Base-by-base conservation (phyloP, 1,140 invertebrate species). In the Chrysomallon squamiferum region DNA sequence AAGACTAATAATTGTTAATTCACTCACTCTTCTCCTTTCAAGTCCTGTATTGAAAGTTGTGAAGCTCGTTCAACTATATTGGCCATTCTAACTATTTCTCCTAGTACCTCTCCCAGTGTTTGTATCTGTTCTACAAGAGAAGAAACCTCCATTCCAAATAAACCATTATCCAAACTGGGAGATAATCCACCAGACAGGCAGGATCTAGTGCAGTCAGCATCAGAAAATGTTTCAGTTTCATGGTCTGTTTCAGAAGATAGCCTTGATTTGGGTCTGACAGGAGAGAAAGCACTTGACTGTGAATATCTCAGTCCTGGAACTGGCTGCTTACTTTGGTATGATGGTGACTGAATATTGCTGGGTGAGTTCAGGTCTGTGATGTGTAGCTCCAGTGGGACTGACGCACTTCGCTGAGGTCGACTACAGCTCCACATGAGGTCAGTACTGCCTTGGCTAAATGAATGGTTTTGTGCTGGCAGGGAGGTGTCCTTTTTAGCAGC, bases 11-110 rank as follows among this genome's bases (percentile, higher is more conserved):
- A n/a, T n/a, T 38, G 15, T 38, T 38, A 38, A 38, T 32, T 11
- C 3, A 67, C 71, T 70, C 52, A 72, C 73, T 70, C 68, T 41
- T 72, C 71, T 49, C 59, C 59, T 49, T 33, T 69, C 15, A 73
- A 49, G 62, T 73, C 70, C 38, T 66, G 59, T n/a, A 73, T 45
- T 13, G 73, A 70, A 3, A 69, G 65, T 29, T 62, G 59, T 9
- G 71, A 69, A 29, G 73, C 71, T 33, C 59, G 68, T 20, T 73
- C 68, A 38, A 68, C 41, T 5, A 73, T 41, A 22, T 68, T 63
- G 33, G 63, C 68, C 33, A 71, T 50, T n/a, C 62, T 52, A 0
- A 62, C 15, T 15, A 73, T 73, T 50, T 65, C 30, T 11, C 35
- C 49, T 33, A 76, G 69, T 18, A 68, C 20, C 18, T 68, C 60